Evolutionary conservation across 2,113 vertebrate genomes (phyloP).

Genomic region (Narcine bancroftii): DNA sequence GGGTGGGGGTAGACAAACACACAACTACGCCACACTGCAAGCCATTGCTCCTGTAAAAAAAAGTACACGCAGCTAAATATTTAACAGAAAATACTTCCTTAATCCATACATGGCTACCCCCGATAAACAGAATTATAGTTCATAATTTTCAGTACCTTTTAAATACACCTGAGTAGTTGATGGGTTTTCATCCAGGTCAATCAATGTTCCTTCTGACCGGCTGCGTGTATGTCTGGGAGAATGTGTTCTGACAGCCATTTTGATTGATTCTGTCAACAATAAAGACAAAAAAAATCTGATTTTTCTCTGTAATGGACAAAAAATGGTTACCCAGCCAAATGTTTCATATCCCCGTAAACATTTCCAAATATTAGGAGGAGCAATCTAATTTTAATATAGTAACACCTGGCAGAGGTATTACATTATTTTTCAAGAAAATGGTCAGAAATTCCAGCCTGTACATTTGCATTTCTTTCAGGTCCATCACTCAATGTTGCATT

Average conservation of each 20-base stretch:
- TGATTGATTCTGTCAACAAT: background rate
- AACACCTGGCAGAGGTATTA: background rate
- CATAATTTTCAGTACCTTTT: slow-evolving; percentile 51
- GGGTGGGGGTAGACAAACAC: too few relatives aligned
- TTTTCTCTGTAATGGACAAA: background rate
- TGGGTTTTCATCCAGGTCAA: slow-evolving; percentile 62
- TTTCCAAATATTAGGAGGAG: background rate
- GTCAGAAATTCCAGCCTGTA: background rate
- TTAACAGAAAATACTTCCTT: background rate
- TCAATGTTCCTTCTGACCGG: slow-evolving; percentile 75
- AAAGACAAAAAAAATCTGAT: background rate
- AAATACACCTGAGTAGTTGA: slow-evolving; percentile 51
- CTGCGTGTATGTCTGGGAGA: slow-evolving; percentile 56
- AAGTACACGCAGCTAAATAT: background rate
- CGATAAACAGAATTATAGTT: background rate
- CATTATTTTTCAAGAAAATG: background rate
- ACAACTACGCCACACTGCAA: too few relatives aligned
- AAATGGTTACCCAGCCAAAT: background rate
- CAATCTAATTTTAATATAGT: background rate
- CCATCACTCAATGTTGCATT: background rate
- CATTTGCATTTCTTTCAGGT: background rate
- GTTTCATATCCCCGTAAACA: background rate
- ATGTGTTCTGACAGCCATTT: slow-evolving; percentile 50
- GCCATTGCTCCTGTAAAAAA: too few relatives aligned
- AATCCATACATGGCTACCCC: background rate